phyloP scores from a whole-genome alignment of 2,888 invertebrate genomes.

The Mamestra brassicae region DNA sequence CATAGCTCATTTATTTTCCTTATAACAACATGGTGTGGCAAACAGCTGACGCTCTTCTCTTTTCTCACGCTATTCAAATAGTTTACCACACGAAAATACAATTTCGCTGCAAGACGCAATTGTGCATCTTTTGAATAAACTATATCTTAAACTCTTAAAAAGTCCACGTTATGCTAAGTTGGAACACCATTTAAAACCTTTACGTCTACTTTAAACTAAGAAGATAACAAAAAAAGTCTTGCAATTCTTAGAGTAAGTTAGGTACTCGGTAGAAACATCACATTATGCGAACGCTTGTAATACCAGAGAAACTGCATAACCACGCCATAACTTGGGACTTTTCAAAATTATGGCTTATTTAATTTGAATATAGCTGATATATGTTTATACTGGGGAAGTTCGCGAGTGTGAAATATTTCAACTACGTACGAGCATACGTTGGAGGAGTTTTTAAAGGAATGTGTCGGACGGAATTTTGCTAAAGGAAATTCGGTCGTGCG shows the following conservation, averaged over 20 bases:
- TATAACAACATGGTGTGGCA: constrained; percentile 24
- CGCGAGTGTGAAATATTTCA: constrained; percentile 59
- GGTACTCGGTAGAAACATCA: constrained; percentile 47
- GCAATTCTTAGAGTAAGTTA: constrained; percentile 46
- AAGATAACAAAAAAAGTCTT: constrained; percentile 48
- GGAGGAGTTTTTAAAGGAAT: constrained; percentile 52
- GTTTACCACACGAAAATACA: constrained; percentile 33
- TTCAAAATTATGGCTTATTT: constrained; percentile 73
- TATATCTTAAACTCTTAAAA: constrained; percentile 41
- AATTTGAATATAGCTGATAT: constrained; percentile 77
- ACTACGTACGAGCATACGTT: constrained; percentile 58
- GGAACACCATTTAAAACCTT: constrained; percentile 48
- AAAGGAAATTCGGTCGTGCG: constrained; percentile 49
- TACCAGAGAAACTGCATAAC: constrained; percentile 68
- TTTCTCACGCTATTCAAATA: constrained; percentile 25
- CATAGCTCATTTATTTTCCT: constrained; percentile 17
- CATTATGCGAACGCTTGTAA: constrained; percentile 67
- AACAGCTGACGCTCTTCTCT: constrained; percentile 17
- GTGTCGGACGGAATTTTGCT: constrained; percentile 41
- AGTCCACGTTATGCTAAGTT: constrained; percentile 51
- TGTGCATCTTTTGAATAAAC: constrained; percentile 44
- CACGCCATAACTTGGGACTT: constrained; percentile 65
- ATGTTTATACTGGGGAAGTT: constrained; percentile 64
- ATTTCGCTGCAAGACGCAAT: constrained; percentile 26
- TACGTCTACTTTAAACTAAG: constrained; percentile 41